Percentiles rank a stretch among this genome's conserved stretches.
Conservation (phyloP, 2,113 vertebrate species). For the Clupea harengus region DNA sequence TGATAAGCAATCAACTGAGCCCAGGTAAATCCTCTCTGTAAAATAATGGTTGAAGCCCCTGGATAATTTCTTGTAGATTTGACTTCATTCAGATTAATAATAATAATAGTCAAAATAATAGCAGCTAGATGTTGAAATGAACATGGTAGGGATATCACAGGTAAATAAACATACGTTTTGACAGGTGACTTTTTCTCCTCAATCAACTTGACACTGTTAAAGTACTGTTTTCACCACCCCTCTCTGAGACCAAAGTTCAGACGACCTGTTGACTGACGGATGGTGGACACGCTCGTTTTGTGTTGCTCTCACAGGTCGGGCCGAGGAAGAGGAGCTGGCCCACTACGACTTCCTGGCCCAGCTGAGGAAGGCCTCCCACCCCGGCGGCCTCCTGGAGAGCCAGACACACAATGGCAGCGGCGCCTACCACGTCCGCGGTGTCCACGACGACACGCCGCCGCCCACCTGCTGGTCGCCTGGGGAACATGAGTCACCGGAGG, state of each 20-base stretch:
- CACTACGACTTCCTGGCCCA: constrained; percentile 67
- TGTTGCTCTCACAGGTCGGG: constrained; percentile 42
- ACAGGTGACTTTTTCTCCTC: too few relatives aligned
- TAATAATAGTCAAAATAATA: too few relatives aligned
- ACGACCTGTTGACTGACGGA: not conserved
- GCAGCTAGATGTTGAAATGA: too few relatives aligned
- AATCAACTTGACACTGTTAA: too few relatives aligned
- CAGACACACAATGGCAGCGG: constrained; percentile 57
- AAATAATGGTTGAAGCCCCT: too few relatives aligned
- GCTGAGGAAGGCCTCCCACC: constrained; percentile 60
- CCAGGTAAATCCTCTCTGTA: not conserved
- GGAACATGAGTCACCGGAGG: constrained; percentile 62
- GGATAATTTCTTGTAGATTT: too few relatives aligned
- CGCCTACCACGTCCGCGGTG: constrained; percentile 16
- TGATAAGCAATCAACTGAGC: not conserved
- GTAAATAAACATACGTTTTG: too few relatives aligned
- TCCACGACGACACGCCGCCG: constrained; percentile 59
- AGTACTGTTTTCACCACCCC: too few relatives aligned
- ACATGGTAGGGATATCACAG: too few relatives aligned
- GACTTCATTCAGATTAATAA: too few relatives aligned
- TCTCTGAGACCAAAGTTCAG: too few relatives aligned
- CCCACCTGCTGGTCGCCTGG: constrained; percentile 69
- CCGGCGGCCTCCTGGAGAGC: constrained; percentile 49
- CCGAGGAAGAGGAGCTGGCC: constrained; percentile 63
- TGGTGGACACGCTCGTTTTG: not conserved